Evolutionary conservation across 1,140 invertebrate species (phyloP).

Genomic region (Cherax destructor): DNA sequence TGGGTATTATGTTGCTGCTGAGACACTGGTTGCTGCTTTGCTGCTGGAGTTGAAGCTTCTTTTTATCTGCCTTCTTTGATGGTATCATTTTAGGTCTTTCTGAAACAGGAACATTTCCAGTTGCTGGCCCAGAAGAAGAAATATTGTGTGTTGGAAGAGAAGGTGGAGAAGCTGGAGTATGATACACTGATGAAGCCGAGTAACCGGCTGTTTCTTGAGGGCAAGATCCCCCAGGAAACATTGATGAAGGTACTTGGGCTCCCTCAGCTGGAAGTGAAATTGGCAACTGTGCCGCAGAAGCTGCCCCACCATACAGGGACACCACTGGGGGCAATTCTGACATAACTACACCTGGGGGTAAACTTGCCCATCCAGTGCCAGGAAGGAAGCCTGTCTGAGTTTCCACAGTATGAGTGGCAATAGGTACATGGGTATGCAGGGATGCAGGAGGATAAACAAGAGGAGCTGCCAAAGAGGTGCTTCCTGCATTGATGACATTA

Average conservation of each 20-base stretch:
- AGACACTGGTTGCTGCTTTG: slow-evolving; percentile 56
- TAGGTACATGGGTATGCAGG: slow-evolving; percentile 64
- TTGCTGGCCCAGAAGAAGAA: slow-evolving; percentile 64
- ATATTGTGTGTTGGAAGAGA: slow-evolving; percentile 61
- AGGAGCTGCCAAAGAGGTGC: slow-evolving; percentile 67
- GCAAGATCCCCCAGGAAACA: slow-evolving; percentile 54
- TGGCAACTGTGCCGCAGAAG: slow-evolving; percentile 65
- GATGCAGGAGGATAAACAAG: slow-evolving; percentile 67
- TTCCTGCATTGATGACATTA: slow-evolving; percentile 72
- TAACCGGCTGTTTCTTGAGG: slow-evolving; percentile 60
- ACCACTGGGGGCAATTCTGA: slow-evolving; percentile 55
- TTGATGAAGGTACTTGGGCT: slow-evolving; percentile 62
- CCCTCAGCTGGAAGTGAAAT: slow-evolving; percentile 68
- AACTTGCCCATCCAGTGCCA: slow-evolving; percentile 64
- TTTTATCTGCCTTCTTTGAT: slow-evolving; percentile 71
- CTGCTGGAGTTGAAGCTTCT: slow-evolving; percentile 73
- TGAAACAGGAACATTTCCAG: slow-evolving; percentile 69
- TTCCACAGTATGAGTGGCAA: slow-evolving; percentile 71
- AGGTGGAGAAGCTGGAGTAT: slow-evolving; percentile 59
- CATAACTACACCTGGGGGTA: slow-evolving; percentile 60
- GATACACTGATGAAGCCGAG: slow-evolving; percentile 58
- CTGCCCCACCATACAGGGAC: slow-evolving; percentile 48
- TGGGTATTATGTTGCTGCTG: slow-evolving; percentile 54
- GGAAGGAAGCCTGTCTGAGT: slow-evolving; percentile 70
- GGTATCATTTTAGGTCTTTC: slow-evolving; percentile 72